phyloP scores from a whole-genome alignment of 2,113 vertebrate genomes.

The Cyanocitta stelleri region DNA sequence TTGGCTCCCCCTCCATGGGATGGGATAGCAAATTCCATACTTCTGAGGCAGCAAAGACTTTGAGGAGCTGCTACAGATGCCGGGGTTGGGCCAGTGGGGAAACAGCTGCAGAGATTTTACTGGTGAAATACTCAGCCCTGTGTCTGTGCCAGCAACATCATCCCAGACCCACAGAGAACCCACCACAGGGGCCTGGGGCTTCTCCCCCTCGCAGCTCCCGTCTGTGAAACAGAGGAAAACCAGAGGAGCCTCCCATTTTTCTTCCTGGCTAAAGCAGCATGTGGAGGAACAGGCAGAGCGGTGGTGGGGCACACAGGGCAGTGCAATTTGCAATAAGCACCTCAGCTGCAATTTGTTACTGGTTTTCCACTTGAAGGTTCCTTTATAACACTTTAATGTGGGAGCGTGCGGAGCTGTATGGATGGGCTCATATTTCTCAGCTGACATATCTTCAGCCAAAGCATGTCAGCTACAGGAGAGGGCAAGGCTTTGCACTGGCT shows the following conservation, averaged over 20 bases:
- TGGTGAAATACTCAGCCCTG: background rate
- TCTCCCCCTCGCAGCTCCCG: background rate
- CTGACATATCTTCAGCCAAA: constrained; percentile 64
- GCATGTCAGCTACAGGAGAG: constrained; percentile 57
- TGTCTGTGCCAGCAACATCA: background rate
- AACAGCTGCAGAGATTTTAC: background rate
- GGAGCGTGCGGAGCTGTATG: constrained; percentile 15
- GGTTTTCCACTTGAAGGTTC: constrained; percentile 61
- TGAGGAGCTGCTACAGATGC: background rate
- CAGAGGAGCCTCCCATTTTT: background rate
- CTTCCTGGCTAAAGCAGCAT: background rate
- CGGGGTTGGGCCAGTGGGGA: background rate
- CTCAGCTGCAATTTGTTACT: constrained; percentile 62
- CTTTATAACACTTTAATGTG: constrained; percentile 53
- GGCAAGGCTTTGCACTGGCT: constrained; percentile 49
- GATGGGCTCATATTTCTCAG: constrained; percentile 54
- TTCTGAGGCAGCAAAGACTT: background rate
- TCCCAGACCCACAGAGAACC: background rate
- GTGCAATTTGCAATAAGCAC: background rate
- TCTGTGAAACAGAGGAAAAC: background rate
- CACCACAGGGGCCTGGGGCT: accelerated
- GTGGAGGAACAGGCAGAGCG: background rate
- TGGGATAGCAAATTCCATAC: background rate
- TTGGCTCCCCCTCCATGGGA: background rate
- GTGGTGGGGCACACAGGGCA: background rate